These are phyloP conservation scores for Littorina saxatilis DNA, from an alignment of 1,140 invertebrate species.

Conservation along the genomic window DNA sequence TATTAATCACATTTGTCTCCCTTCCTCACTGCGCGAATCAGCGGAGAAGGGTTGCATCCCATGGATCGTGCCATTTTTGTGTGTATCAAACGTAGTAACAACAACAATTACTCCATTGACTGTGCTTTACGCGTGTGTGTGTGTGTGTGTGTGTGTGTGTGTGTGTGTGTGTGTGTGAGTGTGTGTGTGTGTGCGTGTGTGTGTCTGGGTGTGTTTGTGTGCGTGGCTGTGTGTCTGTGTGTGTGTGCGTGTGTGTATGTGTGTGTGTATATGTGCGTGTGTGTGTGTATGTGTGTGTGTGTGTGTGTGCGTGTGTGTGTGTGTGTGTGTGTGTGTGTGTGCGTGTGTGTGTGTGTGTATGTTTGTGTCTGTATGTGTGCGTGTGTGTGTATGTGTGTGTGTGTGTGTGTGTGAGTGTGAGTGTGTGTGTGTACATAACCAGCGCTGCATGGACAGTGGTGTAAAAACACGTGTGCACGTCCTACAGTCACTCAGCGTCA, in stretches of 20 bases:
- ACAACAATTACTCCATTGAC: no score
- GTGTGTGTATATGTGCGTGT: neutral
- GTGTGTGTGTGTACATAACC: neutral
- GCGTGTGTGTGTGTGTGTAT: no score
- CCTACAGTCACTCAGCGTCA: neutral
- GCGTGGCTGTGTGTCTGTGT: no score
- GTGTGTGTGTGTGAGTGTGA: neutral
- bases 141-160: neutral
- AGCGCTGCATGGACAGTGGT: neutral
- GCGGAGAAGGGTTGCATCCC: no score
- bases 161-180: neutral
- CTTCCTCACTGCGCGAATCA: no score
- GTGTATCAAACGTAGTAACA: no score
- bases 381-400: neutral
- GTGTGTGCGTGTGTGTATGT: neutral
- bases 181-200: neutral
- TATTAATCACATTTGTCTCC: no score
- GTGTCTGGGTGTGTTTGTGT: no score
- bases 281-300: constrained; percentile 3
- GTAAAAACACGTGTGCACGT: neutral
- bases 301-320: neutral
- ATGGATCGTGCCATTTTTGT: no score
- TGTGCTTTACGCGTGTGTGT: no score
- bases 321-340: neutral
- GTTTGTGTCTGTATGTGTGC: no score